These are phyloP conservation scores for Drosophila buzzatii DNA, from an alignment of 2,888 invertebrate species.

Conservation along the genomic window DNA sequence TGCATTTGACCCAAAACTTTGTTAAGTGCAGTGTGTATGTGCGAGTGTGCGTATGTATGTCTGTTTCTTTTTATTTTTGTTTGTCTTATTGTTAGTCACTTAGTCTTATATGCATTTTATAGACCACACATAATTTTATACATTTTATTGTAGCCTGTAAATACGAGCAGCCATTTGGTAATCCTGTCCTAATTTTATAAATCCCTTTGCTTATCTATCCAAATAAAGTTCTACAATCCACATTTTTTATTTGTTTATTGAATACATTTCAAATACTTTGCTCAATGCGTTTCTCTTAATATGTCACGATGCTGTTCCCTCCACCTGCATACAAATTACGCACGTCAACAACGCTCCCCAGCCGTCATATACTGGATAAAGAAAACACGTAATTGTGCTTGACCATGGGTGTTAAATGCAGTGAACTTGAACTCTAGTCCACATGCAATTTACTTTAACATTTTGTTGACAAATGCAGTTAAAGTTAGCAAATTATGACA, in stretches of 20 bases:
- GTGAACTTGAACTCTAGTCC: constrained; percentile 47
- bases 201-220: constrained; percentile 30
- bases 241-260: constrained; percentile 32
- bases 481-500: not conserved
- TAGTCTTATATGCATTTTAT: constrained; percentile 51
- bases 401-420: constrained; percentile 30
- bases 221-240: constrained; percentile 65
- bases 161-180: constrained; percentile 45
- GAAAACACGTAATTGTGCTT: constrained; percentile 34
- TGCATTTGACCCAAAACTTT: constrained; percentile 46
- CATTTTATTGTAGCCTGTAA: constrained; percentile 35
- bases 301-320: constrained; percentile 24
- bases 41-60: constrained; percentile 5
- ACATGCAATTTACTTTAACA: constrained; percentile 11
- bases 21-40: constrained; percentile 56
- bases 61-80: not conserved
- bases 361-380: constrained; percentile 3
- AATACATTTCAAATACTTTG: constrained; percentile 11
- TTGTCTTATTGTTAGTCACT: constrained; percentile 42
- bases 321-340: constrained; percentile 62
- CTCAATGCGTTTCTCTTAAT: constrained; percentile 17
- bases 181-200: constrained; percentile 17
- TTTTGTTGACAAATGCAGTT: not conserved
- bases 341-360: constrained; percentile 1
- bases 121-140: constrained; percentile 29